A percentile compares a stretch with the other conserved stretches of the same genome.
These are phyloP conservation scores for Machimus atricapillus DNA, from an alignment of 2,888 invertebrate genomes.

Conservation along the genomic window DNA sequence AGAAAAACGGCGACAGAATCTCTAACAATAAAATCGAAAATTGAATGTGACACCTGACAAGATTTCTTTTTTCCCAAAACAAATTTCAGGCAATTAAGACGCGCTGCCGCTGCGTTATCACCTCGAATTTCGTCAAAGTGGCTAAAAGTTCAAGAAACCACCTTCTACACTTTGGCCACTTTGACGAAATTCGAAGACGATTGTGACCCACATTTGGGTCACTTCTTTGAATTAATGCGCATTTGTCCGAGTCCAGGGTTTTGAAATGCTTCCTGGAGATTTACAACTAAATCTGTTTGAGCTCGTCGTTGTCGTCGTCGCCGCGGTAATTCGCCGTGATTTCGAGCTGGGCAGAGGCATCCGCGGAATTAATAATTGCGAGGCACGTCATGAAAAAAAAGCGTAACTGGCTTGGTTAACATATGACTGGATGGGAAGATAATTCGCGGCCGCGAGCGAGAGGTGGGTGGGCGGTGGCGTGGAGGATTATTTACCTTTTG, in stretches of 20 bases:
- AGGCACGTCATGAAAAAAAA: not conserved
- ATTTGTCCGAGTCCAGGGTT: not conserved
- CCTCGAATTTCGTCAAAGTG: not conserved
- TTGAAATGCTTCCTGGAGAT: not conserved
- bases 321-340: not conserved
- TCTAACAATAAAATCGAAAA: conserved; percentile 12
- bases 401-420: conserved; percentile 13
- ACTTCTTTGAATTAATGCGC: not conserved
- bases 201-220: not conserved
- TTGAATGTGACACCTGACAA: conserved; percentile 11
- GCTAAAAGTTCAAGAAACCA: not conserved
- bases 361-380: conserved; percentile 3
- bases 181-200: not conserved
- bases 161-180: not conserved
- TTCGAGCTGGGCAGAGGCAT: not conserved
- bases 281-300: not conserved
- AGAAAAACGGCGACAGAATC: not conserved
- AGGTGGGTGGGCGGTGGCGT: not conserved
- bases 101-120: not conserved
- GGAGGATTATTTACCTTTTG: conserved; percentile 2
- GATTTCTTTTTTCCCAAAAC: not conserved
- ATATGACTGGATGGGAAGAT: conserved; percentile 24
- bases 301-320: not conserved
- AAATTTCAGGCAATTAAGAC: conserved; percentile 12
- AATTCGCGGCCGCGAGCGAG: not conserved